Evolutionary conservation across 2,888 invertebrate species (phyloP).

Genomic region (Prosapia bicincta): DNA sequence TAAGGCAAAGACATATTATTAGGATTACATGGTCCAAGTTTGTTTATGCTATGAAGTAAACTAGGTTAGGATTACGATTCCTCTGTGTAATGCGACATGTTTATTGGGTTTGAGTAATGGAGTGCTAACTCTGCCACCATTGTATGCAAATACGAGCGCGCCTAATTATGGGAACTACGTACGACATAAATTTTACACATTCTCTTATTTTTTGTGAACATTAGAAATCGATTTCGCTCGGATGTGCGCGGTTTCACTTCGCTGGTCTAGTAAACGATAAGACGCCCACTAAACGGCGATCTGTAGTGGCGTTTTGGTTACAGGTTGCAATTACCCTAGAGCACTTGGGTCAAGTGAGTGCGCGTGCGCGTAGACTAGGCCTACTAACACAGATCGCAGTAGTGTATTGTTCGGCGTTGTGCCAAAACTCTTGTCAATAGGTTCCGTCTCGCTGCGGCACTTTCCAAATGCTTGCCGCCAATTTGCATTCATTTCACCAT

Average conservation of each 20-base stretch:
- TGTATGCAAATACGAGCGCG: neutral
- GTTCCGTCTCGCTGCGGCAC: neutral
- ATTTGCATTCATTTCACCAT: neutral
- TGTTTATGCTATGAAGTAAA: too few species aligned
- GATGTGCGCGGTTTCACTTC: neutral
- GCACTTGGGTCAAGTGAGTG: too few species aligned
- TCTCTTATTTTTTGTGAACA: neutral
- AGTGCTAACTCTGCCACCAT: neutral
- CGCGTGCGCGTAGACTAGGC: neutral
- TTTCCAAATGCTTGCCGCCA: neutral
- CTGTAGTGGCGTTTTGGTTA: too few species aligned
- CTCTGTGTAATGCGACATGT: neutral
- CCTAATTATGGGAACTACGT: neutral
- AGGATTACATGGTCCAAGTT: too few species aligned
- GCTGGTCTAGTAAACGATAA: too few species aligned
- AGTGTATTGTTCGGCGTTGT: neutral
- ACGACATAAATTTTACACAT: neutral
- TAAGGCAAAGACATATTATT: too few species aligned
- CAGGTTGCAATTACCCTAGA: too few species aligned
- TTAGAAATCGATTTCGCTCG: neutral
- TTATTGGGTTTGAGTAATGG: neutral
- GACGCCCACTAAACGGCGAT: too few species aligned
- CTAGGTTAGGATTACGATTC: neutral
- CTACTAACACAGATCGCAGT: neutral
- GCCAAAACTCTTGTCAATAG: neutral